Evolutionary conservation across 2,888 invertebrate genomes (phyloP), one percentile per base, ranked within the genome.

Genomic region (Orchestes rusci): DNA sequence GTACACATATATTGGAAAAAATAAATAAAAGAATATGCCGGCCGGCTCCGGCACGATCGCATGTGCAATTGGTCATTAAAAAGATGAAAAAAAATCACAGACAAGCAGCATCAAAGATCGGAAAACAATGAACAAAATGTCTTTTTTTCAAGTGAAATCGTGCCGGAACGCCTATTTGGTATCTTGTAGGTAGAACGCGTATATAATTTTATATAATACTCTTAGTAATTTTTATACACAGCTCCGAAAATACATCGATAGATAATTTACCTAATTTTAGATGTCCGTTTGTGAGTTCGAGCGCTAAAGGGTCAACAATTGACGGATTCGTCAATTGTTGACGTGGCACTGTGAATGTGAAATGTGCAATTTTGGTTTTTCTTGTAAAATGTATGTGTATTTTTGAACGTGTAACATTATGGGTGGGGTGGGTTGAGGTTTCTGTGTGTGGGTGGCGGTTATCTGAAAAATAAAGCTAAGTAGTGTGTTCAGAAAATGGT

Each of bases 181-280:
- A 66, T 68, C 38, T 35, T 33, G 16, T 33, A 16, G 43, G 39
- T 50, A 66, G 56, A 63, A 65, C 64, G 64, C 63, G 63, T 60
- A 59, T 43, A 30, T 37, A 29, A 31, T 31, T 16, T 20, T 37
- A 43, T 50, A 46, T 66, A 64, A 61, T 66, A 62, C 58, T 65
- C 62, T 60, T 58, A 60, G 58, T 62, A 56, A 59, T 59, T 59
- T 62, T 61, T 61, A 60, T 60, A 65, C 63, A 65, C 62, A 66
- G 65, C 66, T 51, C 64, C 62, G 68, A 68, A 68, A 67, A 68
- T 67, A 68, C 66, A 66, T 66, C 43, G 39, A 49, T 50, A 51
- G 12, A 23, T 67, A 65, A 67, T 66, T 66, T 66, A 63, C 61
- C 62, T 63, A 61, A 56, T 50, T 48, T 57, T 57, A 53, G 52